Evolutionary conservation across 2,113 vertebrate species (phyloP).

Genomic region (Sebastes fasciatus): DNA sequence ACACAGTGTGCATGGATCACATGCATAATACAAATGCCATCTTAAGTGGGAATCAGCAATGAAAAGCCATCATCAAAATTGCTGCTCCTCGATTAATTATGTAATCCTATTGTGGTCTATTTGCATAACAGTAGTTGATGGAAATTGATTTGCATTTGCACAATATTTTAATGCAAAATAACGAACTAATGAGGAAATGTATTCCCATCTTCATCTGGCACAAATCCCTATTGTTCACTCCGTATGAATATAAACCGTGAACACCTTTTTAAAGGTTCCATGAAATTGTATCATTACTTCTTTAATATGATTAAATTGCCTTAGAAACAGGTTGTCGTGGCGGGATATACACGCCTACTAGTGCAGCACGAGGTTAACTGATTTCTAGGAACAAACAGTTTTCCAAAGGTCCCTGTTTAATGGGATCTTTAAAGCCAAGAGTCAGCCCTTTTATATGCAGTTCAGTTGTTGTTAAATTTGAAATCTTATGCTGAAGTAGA

Average conservation of each 20-base stretch:
- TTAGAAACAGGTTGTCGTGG: neutral
- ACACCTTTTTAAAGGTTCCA: neutral
- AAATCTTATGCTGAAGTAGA: neutral
- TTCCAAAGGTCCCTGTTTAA: slow-evolving; percentile 1
- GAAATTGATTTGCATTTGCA: slow-evolving; percentile 52
- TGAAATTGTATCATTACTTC: slow-evolving; percentile 17
- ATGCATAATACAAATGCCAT: slow-evolving; percentile 28
- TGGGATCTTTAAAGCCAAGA: slow-evolving; percentile 17
- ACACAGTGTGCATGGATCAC: neutral
- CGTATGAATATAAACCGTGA: neutral
- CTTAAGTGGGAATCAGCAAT: slow-evolving; percentile 38
- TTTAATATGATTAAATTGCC: slow-evolving; percentile 6
- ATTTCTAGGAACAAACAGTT: neutral
- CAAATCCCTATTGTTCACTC: neutral
- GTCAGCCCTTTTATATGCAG: neutral
- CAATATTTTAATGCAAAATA: slow-evolving; percentile 44
- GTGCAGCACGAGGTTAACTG: neutral
- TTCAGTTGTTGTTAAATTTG: neutral
- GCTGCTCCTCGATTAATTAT: slow-evolving; percentile 48
- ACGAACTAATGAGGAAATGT: slow-evolving; percentile 34
- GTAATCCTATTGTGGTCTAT: slow-evolving; percentile 54
- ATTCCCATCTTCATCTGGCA: neutral
- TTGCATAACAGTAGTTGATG: slow-evolving; percentile 50
- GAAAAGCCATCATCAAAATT: slow-evolving; percentile 25
- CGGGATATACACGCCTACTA: neutral